Conservation (phyloP, 2,888 invertebrate genomes). For the Tricholauxania praeusta region DNA sequence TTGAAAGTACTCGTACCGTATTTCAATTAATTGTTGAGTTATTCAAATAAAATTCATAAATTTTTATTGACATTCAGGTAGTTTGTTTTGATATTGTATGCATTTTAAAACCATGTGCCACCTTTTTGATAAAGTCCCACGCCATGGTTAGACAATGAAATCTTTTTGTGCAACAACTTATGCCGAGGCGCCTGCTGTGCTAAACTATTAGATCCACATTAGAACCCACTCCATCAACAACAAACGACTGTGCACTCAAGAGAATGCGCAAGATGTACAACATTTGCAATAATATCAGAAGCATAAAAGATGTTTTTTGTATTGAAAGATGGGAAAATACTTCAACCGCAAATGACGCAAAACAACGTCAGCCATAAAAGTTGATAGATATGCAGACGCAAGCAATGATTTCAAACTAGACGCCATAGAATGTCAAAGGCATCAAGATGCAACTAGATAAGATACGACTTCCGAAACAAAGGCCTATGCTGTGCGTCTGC, state of each 20-base stretch:
- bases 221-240: slow-evolving; percentile 55
- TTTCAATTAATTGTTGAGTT: no score
- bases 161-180: slow-evolving; percentile 26
- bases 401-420: slow-evolving; percentile 43
- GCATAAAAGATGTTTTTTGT: slow-evolving; percentile 33
- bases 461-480: slow-evolving; percentile 50
- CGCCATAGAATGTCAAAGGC: slow-evolving; percentile 44
- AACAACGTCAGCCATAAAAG: slow-evolving; percentile 53
- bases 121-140: slow-evolving; percentile 36
- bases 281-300: slow-evolving; percentile 8
- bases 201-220: slow-evolving; percentile 62
- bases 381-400: slow-evolving; percentile 37
- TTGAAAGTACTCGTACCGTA: no score
- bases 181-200: slow-evolving; percentile 40
- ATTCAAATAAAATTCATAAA: no score
- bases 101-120: no score
- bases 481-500: slow-evolving; percentile 44
- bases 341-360: slow-evolving; percentile 57
- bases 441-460: slow-evolving; percentile 58
- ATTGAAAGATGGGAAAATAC: slow-evolving; percentile 19
- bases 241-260: slow-evolving; percentile 26
- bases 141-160: slow-evolving; percentile 27
- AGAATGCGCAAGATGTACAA: slow-evolving; percentile 27
- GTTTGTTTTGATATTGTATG: no score
- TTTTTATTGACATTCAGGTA: no score